Conservation (phyloP, 1,140 invertebrate genomes). For the Panulirus ornatus region DNA sequence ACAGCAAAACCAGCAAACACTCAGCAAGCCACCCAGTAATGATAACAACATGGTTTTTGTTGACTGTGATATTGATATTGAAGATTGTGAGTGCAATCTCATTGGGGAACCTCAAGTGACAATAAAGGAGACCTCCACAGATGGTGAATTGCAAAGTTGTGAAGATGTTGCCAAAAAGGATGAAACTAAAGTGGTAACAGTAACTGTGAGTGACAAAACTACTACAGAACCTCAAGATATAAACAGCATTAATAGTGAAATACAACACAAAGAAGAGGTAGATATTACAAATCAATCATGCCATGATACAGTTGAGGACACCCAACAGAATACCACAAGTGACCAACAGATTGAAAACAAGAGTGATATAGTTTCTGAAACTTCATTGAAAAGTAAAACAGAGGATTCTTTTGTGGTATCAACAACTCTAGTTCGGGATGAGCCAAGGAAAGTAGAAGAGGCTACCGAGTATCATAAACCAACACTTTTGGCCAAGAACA, state of each 20-base stretch:
- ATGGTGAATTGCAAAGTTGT: slow-evolving; percentile 20
- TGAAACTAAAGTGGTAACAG: background rate
- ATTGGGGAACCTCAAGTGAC: slow-evolving; percentile 48
- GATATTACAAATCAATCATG: background rate
- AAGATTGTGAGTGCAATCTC: slow-evolving; percentile 70
- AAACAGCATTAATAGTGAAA: background rate
- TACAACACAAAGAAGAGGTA: slow-evolving; percentile 15
- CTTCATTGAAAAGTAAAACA: background rate
- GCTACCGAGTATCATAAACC: slow-evolving; percentile 75
- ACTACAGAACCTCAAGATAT: background rate
- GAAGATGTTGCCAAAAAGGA: background rate
- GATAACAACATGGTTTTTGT: slow-evolving; percentile 60
- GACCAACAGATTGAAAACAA: background rate
- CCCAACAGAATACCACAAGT: background rate
- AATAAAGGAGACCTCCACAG: background rate
- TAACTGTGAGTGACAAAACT: background rate
- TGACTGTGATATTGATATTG: slow-evolving; percentile 74
- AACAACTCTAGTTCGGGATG: slow-evolving; percentile 32
- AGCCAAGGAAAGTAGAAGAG: slow-evolving; percentile 68
- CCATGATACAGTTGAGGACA: background rate
- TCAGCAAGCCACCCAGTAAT: slow-evolving; percentile 36
- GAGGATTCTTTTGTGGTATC: slow-evolving; percentile 14
- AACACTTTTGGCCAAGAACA: slow-evolving; percentile 66
- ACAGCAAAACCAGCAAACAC: slow-evolving; percentile 31
- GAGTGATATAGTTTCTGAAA: background rate